Percentiles rank a stretch among this genome's conserved stretches.
Conservation (phyloP, 2,888 invertebrate species). For the Minunthozetes semirufus region DNA sequence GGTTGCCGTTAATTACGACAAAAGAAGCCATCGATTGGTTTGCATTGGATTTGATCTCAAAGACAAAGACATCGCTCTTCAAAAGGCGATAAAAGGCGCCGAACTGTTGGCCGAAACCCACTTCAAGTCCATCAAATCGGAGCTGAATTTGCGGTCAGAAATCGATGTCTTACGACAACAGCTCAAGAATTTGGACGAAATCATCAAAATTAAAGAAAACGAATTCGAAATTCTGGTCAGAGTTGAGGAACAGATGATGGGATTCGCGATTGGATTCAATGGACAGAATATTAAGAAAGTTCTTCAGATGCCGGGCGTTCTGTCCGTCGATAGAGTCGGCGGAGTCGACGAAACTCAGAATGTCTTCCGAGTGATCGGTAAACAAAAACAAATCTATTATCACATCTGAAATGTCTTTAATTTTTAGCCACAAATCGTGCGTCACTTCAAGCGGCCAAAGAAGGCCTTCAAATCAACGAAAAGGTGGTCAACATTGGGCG, state of each 20-base stretch:
- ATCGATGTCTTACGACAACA: neutral
- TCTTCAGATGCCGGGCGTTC: conserved; percentile 78
- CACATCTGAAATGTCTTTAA: neutral
- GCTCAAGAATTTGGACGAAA: neutral
- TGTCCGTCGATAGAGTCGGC: neutral
- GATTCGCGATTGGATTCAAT: conserved; percentile 93
- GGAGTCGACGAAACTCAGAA: neutral
- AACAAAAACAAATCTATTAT: neutral
- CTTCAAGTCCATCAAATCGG: neutral
- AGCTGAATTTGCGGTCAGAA: neutral
- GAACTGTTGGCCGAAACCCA: neutral
- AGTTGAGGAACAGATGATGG: conserved; percentile 94
- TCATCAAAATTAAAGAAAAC: neutral
- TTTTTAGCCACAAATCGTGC: neutral
- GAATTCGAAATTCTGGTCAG: conserved; percentile 52
- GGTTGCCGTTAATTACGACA: neutral
- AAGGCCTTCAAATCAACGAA: neutral
- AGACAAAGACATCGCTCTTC: neutral
- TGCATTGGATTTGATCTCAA: neutral
- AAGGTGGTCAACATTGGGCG: neutral
- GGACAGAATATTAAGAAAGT: conserved; percentile 94
- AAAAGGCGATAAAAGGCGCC: neutral
- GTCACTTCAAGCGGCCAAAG: neutral
- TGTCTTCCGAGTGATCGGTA: neutral
- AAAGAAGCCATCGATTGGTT: neutral